These are phyloP conservation scores for Hybognathus amarus DNA, from an alignment of 2,797 vertebrate species.

Conservation along the genomic window DNA sequence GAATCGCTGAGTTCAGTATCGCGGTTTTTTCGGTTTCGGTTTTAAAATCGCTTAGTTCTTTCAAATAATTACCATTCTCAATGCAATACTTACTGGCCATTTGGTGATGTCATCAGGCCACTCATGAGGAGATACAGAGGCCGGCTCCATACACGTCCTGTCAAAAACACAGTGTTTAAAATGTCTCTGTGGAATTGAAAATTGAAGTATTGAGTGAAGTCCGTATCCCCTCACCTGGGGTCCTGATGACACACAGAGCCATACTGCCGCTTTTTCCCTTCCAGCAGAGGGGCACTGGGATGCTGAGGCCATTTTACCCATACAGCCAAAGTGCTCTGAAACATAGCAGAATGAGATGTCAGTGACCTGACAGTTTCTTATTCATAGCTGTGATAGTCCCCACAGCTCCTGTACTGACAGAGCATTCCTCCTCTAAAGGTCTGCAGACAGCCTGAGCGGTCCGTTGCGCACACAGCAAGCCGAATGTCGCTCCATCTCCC, in stretches of 20 bases:
- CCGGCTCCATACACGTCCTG: conserved; percentile 95
- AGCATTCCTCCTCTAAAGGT: conserved; percentile 93
- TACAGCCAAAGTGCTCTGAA: conserved; percentile 89
- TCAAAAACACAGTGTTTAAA: conserved; percentile 13
- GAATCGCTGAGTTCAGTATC: no score
- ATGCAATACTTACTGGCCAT: conserved; percentile 88
- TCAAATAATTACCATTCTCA: not conserved
- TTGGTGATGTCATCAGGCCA: conserved; percentile 98
- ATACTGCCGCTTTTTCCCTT: conserved; percentile 78
- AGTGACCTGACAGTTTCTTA: not conserved
- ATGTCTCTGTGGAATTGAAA: not conserved
- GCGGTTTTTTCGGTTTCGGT: no score
- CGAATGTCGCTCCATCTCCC: conserved; percentile 85
- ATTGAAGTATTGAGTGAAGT: not conserved
- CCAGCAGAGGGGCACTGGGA: conserved; percentile 81
- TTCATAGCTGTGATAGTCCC: not conserved
- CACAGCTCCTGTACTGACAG: conserved; percentile 76
- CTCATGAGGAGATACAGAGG: conserved; percentile 92
- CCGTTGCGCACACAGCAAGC: conserved; percentile 97
- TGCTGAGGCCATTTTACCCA: conserved; percentile 97
- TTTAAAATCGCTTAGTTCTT: no score
- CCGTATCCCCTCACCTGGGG: conserved; percentile 81
- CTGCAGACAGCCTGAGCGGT: conserved; percentile 95
- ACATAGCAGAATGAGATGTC: not conserved
- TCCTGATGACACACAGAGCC: conserved; percentile 98